Evolutionary conservation across 2,797 vertebrate species (phyloP).

Genomic region (Apogon hyalosoma): DNA sequence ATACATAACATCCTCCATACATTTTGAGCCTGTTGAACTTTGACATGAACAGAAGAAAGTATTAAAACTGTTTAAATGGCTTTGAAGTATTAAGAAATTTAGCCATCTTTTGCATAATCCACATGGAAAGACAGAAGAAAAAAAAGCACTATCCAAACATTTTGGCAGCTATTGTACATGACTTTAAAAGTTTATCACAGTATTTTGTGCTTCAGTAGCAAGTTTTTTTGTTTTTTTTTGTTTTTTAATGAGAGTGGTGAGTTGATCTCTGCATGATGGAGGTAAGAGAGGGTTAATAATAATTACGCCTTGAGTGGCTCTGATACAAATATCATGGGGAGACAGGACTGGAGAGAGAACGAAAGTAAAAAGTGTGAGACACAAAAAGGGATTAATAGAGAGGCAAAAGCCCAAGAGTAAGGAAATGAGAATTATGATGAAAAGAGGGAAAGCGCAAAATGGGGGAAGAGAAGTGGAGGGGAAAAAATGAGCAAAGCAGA

Average conservation of each 20-base stretch:
- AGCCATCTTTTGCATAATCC: conserved; percentile 57
- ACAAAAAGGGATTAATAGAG: conserved; percentile 70
- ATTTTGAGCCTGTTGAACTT: conserved; percentile 34
- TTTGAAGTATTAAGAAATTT: conserved; percentile 57
- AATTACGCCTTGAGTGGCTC: conserved; percentile 79
- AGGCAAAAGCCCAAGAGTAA: conserved; percentile 74
- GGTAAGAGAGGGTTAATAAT: conserved; percentile 70
- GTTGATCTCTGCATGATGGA: conserved; percentile 67
- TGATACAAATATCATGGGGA: conserved; percentile 78
- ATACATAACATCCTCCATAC: conserved; percentile 46
- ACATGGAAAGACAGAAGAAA: conserved; percentile 15
- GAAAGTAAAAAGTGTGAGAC: conserved; percentile 59
- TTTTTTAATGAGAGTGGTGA: conserved; percentile 67
- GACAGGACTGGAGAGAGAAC: conserved; percentile 53
- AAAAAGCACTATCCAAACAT: conserved; percentile 59
- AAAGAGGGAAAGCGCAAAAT: conserved; percentile 42
- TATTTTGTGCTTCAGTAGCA: conserved; percentile 72
- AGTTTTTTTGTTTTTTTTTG: no score
- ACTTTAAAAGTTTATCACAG: conserved; percentile 69
- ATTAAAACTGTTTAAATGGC: conserved; percentile 54
- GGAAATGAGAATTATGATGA: conserved; percentile 60
- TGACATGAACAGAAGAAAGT: conserved; percentile 24
- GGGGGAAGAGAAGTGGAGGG: conserved; percentile 39
- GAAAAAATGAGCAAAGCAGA: conserved; percentile 30
- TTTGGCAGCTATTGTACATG: conserved; percentile 65